Evolutionary conservation across 37 sponge, comb jelly and placozoan species (phyloP).

Genomic region (Tethya wilhelma): DNA sequence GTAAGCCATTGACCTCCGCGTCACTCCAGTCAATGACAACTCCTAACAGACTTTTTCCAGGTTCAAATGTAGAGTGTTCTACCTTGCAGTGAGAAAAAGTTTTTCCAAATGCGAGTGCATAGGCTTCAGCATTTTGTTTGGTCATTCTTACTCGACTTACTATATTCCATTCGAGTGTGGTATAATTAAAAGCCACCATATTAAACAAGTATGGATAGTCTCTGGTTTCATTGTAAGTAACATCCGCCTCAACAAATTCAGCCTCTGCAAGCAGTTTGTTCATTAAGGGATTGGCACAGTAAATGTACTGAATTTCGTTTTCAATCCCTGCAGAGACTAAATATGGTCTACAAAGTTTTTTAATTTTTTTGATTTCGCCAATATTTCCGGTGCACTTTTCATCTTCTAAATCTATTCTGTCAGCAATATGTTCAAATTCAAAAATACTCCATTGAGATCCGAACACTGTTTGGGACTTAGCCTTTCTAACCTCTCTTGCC

Average conservation of each 20-base stretch:
- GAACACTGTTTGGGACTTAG: neutral
- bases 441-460: neutral
- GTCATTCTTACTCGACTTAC: conserved; percentile 16
- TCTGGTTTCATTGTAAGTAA: conserved; percentile 32
- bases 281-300: conserved; percentile 21
- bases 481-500: conserved; percentile 18
- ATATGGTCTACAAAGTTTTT: conserved; percentile 29
- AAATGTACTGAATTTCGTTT: conserved; percentile 24
- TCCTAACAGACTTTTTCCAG: conserved; percentile 21
- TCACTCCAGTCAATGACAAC: conserved; percentile 27
- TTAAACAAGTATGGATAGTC: conserved; percentile 38
- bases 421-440: neutral
- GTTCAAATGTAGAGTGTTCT: neutral
- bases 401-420: conserved; percentile 32
- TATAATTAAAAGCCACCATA: conserved; percentile 14
- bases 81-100: conserved; percentile 4
- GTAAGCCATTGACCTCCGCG: neutral
- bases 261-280: neutral
- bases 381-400: conserved; percentile 1
- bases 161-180: conserved; percentile 13
- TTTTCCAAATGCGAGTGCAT: neutral
- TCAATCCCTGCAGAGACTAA: conserved; percentile 35
- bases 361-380: neutral
- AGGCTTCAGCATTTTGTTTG: conserved; percentile 11
- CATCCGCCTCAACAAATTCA: conserved; percentile 35